Conservation (phyloP, 2,888 invertebrate genomes). For the Nymphalis urticae region DNA sequence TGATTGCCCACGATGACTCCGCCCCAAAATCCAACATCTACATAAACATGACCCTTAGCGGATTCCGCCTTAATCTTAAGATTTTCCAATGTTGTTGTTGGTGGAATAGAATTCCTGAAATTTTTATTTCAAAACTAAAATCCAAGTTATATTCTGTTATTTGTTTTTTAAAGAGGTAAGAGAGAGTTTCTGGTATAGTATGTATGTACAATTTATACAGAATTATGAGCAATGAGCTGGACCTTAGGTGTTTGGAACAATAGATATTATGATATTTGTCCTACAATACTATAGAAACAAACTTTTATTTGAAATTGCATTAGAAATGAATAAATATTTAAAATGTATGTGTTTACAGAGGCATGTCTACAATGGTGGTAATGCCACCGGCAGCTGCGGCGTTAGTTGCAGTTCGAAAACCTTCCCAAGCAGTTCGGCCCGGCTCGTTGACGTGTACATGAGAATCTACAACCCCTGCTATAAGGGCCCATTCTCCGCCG, state of each 20-base stretch:
- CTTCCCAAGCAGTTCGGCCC: conserved; percentile 87
- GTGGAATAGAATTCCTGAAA: conserved; percentile 86
- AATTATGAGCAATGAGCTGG: too few species aligned
- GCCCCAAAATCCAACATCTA: conserved; percentile 91
- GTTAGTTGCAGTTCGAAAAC: conserved; percentile 85
- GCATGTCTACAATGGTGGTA: conserved; percentile 87
- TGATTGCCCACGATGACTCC: conserved; percentile 86
- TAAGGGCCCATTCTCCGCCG: conserved; percentile 70
- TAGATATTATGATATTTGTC: too few species aligned
- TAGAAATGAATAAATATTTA: not conserved
- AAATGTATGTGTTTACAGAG: conserved; percentile 71
- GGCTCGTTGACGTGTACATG: conserved; percentile 89
- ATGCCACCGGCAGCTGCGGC: conserved; percentile 88
- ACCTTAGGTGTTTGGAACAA: too few species aligned
- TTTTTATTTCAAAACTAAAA: not conserved
- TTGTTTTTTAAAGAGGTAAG: too few species aligned
- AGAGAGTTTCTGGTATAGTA: too few species aligned
- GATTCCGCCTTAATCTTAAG: conserved; percentile 82
- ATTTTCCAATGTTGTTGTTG: conserved; percentile 84
- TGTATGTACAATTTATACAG: too few species aligned
- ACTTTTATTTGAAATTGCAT: too few species aligned
- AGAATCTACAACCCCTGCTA: conserved; percentile 87
- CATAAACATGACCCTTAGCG: conserved; percentile 82
- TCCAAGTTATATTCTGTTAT: too few species aligned
- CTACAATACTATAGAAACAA: too few species aligned